Evolutionary conservation across 2,797 vertebrate species (phyloP), one percentile per base, ranked within the genome.

Genomic region (Clarias laeviceps): DNA sequence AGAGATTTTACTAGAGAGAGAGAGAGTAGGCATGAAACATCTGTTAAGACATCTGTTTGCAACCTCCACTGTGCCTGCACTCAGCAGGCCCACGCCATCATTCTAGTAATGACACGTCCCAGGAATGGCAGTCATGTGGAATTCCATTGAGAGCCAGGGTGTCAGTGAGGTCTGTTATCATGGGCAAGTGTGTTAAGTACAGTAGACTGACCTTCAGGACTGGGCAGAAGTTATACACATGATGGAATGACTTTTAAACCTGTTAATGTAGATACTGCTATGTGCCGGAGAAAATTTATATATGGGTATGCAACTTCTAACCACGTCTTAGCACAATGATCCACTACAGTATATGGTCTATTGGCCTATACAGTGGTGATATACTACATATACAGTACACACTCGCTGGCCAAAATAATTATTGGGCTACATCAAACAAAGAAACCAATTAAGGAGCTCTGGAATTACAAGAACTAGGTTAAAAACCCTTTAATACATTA

Each of bases 41-140:
- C 90, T 91, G 90, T 87, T 91, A 89, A 90, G 89, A 92, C 93
- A 93, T 93, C 94, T 95, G 94, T 87, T 84, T 88, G 85, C 85
- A 89, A 87, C 86, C 88, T 91, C 90, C 91, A 82, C 86, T 78
- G 90, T 92, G 92, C 92, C 92, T 84, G 88, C 89, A 91, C 90
- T 92, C 90, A 92, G 68, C 85, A 92, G 91, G 91, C 93, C 92
- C 91, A 91, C 88, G 88, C 92, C 92, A 93, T 91, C 93, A 93
- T 87, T 91, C 89, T 81, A 86, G 91, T 94, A 94, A 94, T 93
- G 93, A 93, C 90, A 90, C 17, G 76, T 94, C 93, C 93, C 93
- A 65, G 82, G 86, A 83, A 87, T 85, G 83, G 56, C 57, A 56
- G n/a, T 40, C 76, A 72, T 69, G 82, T 37, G 68, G 77, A 56